These are phyloP conservation scores for Macropus fuliginosus DNA, from an alignment of 2,797 vertebrate genomes.

Conservation along the genomic window DNA sequence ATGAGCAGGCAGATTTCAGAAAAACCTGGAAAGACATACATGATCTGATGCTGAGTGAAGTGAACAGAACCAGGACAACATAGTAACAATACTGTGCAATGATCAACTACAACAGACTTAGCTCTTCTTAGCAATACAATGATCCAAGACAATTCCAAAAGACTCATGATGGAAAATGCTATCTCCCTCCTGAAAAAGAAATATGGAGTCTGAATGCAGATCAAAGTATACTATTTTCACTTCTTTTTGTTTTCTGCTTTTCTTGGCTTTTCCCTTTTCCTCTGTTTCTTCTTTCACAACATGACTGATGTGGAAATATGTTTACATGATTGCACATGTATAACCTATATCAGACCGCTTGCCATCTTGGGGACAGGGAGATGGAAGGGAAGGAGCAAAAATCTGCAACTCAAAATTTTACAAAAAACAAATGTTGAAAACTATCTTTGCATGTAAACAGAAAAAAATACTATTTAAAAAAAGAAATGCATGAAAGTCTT, in stretches of 20 bases:
- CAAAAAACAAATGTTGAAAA: neutral
- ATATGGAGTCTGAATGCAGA: neutral
- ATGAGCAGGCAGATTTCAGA: neutral
- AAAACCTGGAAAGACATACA: neutral
- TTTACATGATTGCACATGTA: neutral
- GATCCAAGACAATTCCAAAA: no score
- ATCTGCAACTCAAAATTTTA: neutral
- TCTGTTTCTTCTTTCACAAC: neutral
- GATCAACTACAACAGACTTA: neutral
- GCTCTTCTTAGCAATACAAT: neutral
- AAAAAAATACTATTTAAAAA: neutral
- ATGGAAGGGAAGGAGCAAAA: neutral
- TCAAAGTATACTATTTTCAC: neutral
- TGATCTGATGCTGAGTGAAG: neutral
- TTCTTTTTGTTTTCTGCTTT: neutral
- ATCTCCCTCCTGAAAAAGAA: neutral
- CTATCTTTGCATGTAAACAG: neutral
- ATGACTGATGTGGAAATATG: neutral
- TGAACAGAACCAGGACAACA: neutral
- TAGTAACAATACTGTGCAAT: neutral
- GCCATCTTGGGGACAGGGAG: neutral
- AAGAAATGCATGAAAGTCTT: neutral
- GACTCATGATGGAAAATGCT: no score
- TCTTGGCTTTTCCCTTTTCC: neutral
- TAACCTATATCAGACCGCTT: neutral